Conservation (phyloP, 2,888 invertebrate species). For the Trissonchulus latispiculum region DNA sequence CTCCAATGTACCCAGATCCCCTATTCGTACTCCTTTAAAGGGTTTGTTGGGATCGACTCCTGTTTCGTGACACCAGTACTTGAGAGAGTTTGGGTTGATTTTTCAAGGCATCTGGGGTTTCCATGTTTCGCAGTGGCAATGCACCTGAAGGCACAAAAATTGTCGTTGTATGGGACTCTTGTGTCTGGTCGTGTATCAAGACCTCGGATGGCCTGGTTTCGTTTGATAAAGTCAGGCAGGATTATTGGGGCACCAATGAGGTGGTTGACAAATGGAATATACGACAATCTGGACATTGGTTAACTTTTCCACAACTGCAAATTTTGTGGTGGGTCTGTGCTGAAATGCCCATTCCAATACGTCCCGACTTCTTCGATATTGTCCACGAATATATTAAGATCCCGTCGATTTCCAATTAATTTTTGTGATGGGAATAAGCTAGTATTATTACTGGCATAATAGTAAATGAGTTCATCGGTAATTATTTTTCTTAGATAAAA, state of each 20-base stretch:
- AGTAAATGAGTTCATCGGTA: not conserved
- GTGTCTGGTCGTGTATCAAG: not conserved
- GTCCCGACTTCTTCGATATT: not conserved
- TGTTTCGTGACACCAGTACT: not conserved
- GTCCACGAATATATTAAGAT: not conserved
- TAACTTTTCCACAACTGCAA: not conserved
- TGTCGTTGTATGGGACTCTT: not conserved
- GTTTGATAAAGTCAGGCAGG: not conserved
- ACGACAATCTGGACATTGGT: not conserved
- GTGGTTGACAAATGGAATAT: not conserved
- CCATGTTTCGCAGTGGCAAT: not conserved
- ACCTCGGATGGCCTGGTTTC: not conserved
- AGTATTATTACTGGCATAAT: not conserved
- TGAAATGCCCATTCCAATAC: not conserved
- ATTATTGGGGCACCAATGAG: not conserved
- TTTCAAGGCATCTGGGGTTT: not conserved
- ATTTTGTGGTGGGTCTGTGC: not conserved
- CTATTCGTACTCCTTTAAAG: not conserved
- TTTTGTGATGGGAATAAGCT: not conserved
- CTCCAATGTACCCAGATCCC: not conserved
- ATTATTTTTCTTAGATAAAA: not conserved
- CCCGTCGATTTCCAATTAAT: not conserved
- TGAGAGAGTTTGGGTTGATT: not conserved
- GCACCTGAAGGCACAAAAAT: not conserved
- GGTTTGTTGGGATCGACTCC: not conserved